Conservation (phyloP, 2,797 vertebrate genomes). For the Glyptemys insculpta region DNA sequence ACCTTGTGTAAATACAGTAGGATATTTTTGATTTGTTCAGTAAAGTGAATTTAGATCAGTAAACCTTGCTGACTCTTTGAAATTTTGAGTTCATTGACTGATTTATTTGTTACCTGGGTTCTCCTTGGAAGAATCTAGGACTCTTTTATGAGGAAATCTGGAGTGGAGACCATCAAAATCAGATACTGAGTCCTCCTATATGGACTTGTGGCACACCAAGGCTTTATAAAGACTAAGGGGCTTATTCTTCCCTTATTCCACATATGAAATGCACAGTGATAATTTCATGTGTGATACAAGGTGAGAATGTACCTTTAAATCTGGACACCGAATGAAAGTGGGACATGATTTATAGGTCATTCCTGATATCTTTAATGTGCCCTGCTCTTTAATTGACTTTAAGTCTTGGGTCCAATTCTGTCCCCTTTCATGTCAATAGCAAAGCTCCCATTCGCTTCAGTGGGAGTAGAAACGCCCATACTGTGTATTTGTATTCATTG, state of each 20-base stretch:
- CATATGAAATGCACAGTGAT: neutral
- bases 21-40: neutral
- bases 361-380: neutral
- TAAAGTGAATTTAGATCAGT: neutral
- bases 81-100: neutral
- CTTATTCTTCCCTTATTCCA: neutral
- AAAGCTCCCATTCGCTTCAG: slow-evolving; percentile 1
- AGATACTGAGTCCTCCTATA: neutral
- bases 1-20: neutral
- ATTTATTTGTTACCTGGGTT: neutral
- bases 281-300: neutral
- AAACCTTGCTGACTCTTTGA: neutral
- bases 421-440: slow-evolving; percentile 12
- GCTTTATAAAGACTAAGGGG: neutral
- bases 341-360: neutral
- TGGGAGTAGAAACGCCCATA: slow-evolving; percentile 20
- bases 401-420: neutral
- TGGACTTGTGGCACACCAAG: neutral
- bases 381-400: neutral
- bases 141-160: neutral
- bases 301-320: neutral
- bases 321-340: neutral
- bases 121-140: neutral
- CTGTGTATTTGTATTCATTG: slow-evolving; percentile 32
- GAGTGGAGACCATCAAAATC: neutral